phyloP scores from a whole-genome alignment of 1,140 invertebrate species.

The Macrotrachela quadricornifera region DNA sequence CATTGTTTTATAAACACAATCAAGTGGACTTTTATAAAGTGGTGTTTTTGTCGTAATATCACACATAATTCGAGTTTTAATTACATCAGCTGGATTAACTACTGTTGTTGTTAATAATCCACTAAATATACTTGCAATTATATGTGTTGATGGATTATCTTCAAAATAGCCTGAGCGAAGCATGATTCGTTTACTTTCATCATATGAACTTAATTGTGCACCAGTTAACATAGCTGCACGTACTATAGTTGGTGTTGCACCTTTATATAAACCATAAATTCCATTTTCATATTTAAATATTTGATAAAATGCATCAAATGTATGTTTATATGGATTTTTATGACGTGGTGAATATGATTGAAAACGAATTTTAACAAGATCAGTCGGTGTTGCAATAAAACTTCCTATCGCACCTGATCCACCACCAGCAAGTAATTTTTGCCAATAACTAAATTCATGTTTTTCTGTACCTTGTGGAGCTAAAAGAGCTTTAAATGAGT shows the following conservation, averaged over 20 bases:
- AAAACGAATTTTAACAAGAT: constrained; percentile 17
- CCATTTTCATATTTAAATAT: constrained; percentile 11
- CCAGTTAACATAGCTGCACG: constrained; percentile 7
- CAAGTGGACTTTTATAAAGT: no score
- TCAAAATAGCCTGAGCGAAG: no score
- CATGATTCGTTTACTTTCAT: no score
- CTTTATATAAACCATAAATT: constrained; percentile 13
- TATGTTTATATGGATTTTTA: constrained; percentile 11
- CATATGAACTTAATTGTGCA: constrained; percentile 5
- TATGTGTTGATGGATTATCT: constrained; percentile 4
- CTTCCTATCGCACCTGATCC: constrained; percentile 16
- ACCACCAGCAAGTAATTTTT: constrained; percentile 17
- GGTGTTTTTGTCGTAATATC: not conserved
- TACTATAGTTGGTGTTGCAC: constrained; percentile 15
- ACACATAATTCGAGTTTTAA: constrained; percentile 28
- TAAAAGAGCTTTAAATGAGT: constrained; percentile 14
- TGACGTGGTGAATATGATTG: constrained; percentile 11
- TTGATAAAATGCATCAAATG: constrained; percentile 13
- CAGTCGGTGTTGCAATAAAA: constrained; percentile 17
- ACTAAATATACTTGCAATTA: constrained; percentile 15
- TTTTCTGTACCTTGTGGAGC: constrained; percentile 13
- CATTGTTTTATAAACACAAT: no score
- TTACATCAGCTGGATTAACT: constrained; percentile 16
- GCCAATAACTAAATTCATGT: constrained; percentile 17
- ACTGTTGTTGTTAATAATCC: constrained; percentile 15